phyloP scores from a whole-genome alignment of 2,113 vertebrate genomes.

The Redunca redunca region DNA sequence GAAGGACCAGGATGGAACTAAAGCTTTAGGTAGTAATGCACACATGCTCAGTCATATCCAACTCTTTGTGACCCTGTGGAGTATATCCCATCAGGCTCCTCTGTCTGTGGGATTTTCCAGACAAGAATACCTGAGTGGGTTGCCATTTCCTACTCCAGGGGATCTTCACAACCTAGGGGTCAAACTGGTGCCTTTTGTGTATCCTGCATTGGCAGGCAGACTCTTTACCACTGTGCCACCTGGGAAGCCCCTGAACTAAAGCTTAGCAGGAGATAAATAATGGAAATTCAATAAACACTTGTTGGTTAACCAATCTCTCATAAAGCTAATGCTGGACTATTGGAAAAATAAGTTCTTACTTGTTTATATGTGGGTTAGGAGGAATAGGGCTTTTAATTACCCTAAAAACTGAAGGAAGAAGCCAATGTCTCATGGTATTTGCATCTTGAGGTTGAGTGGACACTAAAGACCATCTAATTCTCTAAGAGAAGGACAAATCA shows the following conservation, averaged over 20 bases:
- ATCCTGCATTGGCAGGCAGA: neutral
- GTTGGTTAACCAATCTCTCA: neutral
- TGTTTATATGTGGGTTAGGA: neutral
- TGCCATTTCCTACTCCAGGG: neutral
- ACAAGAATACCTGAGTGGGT: neutral
- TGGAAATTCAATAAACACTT: neutral
- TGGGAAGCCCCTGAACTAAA: neutral
- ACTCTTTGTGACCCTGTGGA: neutral
- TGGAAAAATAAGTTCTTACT: neutral
- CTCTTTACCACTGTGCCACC: neutral
- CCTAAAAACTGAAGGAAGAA: conserved; percentile 2
- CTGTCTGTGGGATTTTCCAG: neutral
- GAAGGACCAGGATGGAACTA: conserved; percentile 1
- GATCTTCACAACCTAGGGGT: neutral
- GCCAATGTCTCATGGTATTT: neutral
- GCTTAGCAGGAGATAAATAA: neutral
- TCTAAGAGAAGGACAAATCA: conserved; percentile 19
- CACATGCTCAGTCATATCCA: neutral
- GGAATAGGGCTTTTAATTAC: neutral
- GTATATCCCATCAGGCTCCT: neutral
- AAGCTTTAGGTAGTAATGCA: neutral
- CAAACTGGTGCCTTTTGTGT: neutral
- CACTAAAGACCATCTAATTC: neutral
- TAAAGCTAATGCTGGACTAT: neutral
- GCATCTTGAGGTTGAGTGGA: neutral